Percentiles rank a stretch among this genome's conserved stretches.
phyloP scores from a whole-genome alignment of 2,797 vertebrate species.

The Pangasius larnaudii region DNA sequence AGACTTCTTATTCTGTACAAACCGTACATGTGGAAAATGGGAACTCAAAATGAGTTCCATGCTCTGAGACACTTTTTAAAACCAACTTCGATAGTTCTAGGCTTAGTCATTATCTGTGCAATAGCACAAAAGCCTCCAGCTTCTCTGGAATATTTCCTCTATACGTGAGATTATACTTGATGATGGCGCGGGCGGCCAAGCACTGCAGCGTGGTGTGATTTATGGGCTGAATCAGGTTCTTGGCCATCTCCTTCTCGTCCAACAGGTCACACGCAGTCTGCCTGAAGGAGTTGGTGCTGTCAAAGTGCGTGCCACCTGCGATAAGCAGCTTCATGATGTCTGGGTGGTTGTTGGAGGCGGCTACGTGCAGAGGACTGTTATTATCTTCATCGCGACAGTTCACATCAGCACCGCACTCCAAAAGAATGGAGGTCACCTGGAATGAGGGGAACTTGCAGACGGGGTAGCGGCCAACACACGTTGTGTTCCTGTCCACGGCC shows the following conservation, averaged over 20 bases:
- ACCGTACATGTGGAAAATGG: constrained; percentile 4
- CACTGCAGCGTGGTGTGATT: constrained; percentile 98
- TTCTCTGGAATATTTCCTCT: constrained; percentile 93
- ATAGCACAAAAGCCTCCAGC: constrained; percentile 93
- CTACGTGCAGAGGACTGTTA: constrained; percentile 96
- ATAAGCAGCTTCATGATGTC: constrained; percentile 99
- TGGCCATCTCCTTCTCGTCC: constrained; percentile 95
- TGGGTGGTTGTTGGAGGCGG: constrained; percentile 95
- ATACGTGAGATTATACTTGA: constrained; percentile 88
- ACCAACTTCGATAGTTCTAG: background rate
- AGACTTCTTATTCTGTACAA: constrained; percentile 35
- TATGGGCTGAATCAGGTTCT: constrained; percentile 97
- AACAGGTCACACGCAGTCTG: constrained; percentile 95
- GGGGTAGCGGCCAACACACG: constrained; percentile 95
- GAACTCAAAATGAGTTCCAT: constrained; percentile 25
- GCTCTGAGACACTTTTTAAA: background rate
- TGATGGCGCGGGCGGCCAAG: constrained; percentile 92
- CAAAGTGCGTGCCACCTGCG: constrained; percentile 94
- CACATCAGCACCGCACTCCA: constrained; percentile 95
- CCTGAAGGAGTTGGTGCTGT: constrained; percentile 92
- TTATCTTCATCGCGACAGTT: constrained; percentile 92
- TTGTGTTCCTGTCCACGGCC: constrained; percentile 95
- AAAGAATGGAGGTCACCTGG: constrained; percentile 90
- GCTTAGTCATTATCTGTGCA: constrained; percentile 90
- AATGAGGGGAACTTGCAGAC: constrained; percentile 98